phyloP scores from a whole-genome alignment of 2,888 invertebrate genomes.

The Acanthacorydalis orientalis region DNA sequence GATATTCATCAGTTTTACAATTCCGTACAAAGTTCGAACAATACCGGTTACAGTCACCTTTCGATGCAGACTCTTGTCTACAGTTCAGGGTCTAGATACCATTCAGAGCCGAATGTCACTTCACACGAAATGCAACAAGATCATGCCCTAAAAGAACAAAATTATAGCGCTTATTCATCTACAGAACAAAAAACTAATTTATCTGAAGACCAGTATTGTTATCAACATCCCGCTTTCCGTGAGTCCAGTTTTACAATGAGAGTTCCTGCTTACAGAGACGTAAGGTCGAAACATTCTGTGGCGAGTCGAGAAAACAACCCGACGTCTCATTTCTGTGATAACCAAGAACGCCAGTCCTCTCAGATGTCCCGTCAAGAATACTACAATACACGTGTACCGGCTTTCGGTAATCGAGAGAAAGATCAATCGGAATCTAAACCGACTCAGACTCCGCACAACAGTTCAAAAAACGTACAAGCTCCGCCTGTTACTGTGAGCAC shows the following conservation, averaged over 20 bases:
- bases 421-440: constrained; percentile 3
- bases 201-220: constrained; percentile 2
- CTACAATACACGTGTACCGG: neutral
- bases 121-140: neutral
- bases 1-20: constrained; percentile 14
- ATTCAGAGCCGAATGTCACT: neutral
- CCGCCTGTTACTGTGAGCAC: constrained; percentile 48
- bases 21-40: neutral
- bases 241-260: constrained; percentile 20
- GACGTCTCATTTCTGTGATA: constrained; percentile 8
- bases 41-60: constrained; percentile 10
- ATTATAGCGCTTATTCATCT: too few species aligned
- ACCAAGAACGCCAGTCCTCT: too few species aligned
- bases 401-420: constrained; percentile 2
- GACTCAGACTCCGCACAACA: constrained; percentile 11
- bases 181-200: too few species aligned
- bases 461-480: constrained; percentile 58
- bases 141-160: too few species aligned
- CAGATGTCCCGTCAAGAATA: constrained; percentile 3
- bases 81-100: constrained; percentile 16
- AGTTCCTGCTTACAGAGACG: constrained; percentile 21
- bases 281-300: constrained; percentile 14
- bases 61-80: constrained; percentile 12
- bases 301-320: neutral
- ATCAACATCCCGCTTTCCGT: constrained; percentile 15